Base-by-base conservation (phyloP, 2,888 invertebrate species). In the Lamproptera curius region DNA sequence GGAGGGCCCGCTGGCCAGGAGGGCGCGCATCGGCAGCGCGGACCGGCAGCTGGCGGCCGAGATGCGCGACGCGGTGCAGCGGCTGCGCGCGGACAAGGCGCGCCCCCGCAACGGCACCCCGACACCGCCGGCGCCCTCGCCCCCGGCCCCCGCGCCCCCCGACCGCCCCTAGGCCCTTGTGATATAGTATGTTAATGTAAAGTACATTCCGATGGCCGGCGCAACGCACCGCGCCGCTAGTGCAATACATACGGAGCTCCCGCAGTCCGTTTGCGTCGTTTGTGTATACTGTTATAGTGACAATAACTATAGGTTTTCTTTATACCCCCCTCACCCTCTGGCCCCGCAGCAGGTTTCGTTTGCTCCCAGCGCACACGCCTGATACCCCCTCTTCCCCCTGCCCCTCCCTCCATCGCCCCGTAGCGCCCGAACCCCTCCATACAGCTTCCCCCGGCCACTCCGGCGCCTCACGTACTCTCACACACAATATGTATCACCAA, bases 11-110 rank as follows among this genome's bases (percentile, higher is more conserved):
- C 84, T 85, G 50, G 78, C 73, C 51, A 66, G 81, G 4, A 74
- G 83, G 11, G 82, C 88, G 58, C 91, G 88, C 60, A 88, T 88
- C 42, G 84, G 77, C 90, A 90, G 73, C 90, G 67, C 76, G 10
- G 84, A 79, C 63, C 73, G 76, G 50, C 75, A 73, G 63, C 70
- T 88, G 52, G 86, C 87, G 23, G 86, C 84, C 6, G 87, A 85
- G 62, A 84, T 88, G 80, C 79, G 88, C 53, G 87, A 87, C 51
- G 80, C 85, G 41, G 86, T 85, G 60, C 84, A 87, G 71, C 77
- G 82, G 48, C 74, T 87, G 61, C 79, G 88, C 50, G 86, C 85
- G 10, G 84, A 85, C 69, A 83, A 83, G 72, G 65, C 81, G 70
- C 79, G 80, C 41, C 81, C 79, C 53, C 74, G 82, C 54, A 73